Evolutionary conservation across 2,888 invertebrate genomes (phyloP).

Genomic region (Dasysyrphus tricinctus): DNA sequence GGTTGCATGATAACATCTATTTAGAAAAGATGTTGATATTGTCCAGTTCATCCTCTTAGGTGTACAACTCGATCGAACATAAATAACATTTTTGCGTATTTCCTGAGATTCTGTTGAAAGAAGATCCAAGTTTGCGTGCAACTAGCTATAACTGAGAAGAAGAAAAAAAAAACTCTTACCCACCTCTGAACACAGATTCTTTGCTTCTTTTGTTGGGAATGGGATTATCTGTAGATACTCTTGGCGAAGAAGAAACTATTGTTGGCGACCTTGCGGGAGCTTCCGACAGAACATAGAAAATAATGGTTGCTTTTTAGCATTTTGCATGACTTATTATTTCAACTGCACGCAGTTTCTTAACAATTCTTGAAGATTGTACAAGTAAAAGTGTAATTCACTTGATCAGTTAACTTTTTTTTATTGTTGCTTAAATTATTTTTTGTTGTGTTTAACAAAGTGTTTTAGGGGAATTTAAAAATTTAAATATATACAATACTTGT

Average conservation of each 20-base stretch:
- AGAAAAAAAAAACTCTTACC: constrained; percentile 27
- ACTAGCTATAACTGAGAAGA: background rate
- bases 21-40: constrained; percentile 31
- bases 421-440: constrained; percentile 13
- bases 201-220: constrained; percentile 19
- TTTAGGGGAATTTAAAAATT: constrained; percentile 3
- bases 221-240: constrained; percentile 1
- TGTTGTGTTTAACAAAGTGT: constrained; percentile 26
- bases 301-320: constrained; percentile 33
- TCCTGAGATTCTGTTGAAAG: constrained; percentile 51
- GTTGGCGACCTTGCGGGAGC: constrained; percentile 56
- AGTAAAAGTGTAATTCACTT: constrained; percentile 42
- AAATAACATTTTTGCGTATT: constrained; percentile 54
- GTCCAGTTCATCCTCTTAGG: constrained; percentile 37
- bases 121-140: constrained; percentile 25
- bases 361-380: constrained; percentile 53
- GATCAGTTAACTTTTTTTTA: constrained; percentile 6
- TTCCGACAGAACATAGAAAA: constrained; percentile 47
- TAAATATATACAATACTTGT: background rate
- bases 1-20: constrained; percentile 49
- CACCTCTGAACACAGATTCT: constrained; percentile 47
- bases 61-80: constrained; percentile 4
- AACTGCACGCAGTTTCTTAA: constrained; percentile 53
- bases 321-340: constrained; percentile 59
- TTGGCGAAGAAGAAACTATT: constrained; percentile 44